Evolutionary conservation across 2,113 vertebrate genomes (phyloP), one percentile per base, ranked within the genome.

Genomic region (Myotis davidii): DNA sequence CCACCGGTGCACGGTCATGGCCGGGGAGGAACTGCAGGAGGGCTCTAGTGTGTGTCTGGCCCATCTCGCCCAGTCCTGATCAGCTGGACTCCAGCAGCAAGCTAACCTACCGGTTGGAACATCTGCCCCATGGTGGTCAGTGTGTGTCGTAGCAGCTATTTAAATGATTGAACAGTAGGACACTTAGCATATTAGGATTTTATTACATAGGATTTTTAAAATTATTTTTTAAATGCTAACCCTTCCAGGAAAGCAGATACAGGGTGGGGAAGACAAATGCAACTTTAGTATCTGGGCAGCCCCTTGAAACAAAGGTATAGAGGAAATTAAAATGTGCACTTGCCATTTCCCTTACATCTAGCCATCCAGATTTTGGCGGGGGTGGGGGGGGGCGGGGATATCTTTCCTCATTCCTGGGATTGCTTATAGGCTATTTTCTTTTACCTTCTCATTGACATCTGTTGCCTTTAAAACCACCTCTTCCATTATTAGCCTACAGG

Each of bases 391-490:
- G 39, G 39, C 37, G 4, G 37, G 20, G 32, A 17, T 21, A n/a
- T 32, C 70, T 64, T 79, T 77, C 42, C 52, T 61, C 20, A 65
- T 42, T 39, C 39, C 56, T 59, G 23, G 5, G 3, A 27, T 14
- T 64, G 29, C 91, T 97, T 32, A 21, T 0, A 29, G 17, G 7
- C 27, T 72, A 81, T 89, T 32, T 65, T 32, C n/a, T 34, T 54
- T 95, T 98, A 99, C 99, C 99, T 99, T 99, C 96, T 99, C 98
- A 70, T 88, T 98, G 79, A 99, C 87, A 84, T 99, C 98, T 9
- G 98, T 98, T 2, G 98, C 99, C 95, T 99, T 99, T 96, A 97
- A 98, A 84, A 99, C 97, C n/a, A 99, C 97, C n/a, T 99, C 98
- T 91, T 99, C 98, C 98, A 99, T 98, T 88, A 99, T 98, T 11